These are phyloP conservation scores for Cacajao melanocephalus DNA, from an alignment of 2,797 vertebrate species.

Conservation along the genomic window DNA sequence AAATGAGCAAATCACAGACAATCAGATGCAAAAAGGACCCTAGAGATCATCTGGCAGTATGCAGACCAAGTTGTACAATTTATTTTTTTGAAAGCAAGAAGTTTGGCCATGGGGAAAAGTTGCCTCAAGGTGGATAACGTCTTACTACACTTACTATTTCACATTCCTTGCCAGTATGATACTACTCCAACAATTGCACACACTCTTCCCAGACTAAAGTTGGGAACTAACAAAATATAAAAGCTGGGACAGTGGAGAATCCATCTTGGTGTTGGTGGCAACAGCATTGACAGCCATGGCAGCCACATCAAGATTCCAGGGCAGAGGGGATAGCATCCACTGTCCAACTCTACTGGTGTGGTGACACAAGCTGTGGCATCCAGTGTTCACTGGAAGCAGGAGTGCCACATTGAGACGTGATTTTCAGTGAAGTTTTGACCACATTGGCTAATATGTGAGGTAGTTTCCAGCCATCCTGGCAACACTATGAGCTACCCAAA, in stretches of 20 bases:
- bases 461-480: not conserved
- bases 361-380: not conserved
- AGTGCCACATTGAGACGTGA: not conserved
- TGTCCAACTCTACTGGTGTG: not conserved
- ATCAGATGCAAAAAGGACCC: constrained; percentile 33
- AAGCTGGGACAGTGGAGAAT: not conserved
- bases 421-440: not conserved
- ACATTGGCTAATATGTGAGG: not conserved
- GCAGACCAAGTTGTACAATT: constrained; percentile 54
- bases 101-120: constrained; percentile 32
- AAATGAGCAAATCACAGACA: constrained; percentile 63
- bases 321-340: not conserved
- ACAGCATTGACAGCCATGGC: not conserved
- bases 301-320: not conserved
- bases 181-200: not conserved
- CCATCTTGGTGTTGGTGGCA: not conserved
- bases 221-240: constrained; percentile 20
- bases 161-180: constrained; percentile 23
- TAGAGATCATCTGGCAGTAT: constrained; percentile 32
- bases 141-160: constrained; percentile 49
- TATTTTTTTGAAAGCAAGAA: constrained; percentile 59
- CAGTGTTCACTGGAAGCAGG: not conserved
- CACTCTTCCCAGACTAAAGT: not conserved
- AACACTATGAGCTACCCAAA: not conserved
- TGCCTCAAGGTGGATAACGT: constrained; percentile 46